Base-by-base conservation (phyloP, 2,797 vertebrate genomes). In the Tenualosa ilisha region DNA sequence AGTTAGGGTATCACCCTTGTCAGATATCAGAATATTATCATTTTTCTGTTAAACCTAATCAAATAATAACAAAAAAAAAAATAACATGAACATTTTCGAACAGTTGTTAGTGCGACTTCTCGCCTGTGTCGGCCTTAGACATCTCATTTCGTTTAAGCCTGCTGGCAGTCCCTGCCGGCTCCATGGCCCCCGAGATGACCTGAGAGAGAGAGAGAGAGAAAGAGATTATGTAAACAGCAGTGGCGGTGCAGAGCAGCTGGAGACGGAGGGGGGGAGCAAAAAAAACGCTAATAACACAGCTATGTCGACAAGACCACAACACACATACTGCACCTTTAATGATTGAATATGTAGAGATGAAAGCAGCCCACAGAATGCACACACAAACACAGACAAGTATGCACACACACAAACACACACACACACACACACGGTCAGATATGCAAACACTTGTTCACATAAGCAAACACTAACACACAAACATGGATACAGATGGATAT, bases 341-440 rank as follows among this genome's bases (percentile, higher is more conserved):
- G 31, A 9, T 40, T 75, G 68, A 75, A 72, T 72, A 37, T 72
- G 31, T 72, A 72, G 37, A 40, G 68, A 75, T 75, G 68, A 75
- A 75, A 75, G 37, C 4, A 12, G 31, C 31, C 31, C 68, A 40
- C 31, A 75, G 68, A 75, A 22, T 40, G 40, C 12, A 51, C 50
- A 59, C 26, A 84, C 22, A 31, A 31, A 31, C 31, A 31, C 31
- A 31, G 31, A 31, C 31, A 31, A 31, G 31, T 31, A 31, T 31
- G 31, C 31, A 20, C 84, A 85, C 9, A 6, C 54, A 49, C 8
- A 22, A 4, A 31, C 49, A 72, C 65, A 72, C 15, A 24, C 26
- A 31, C 3, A n/a, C 22, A n/a, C n/a, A 61, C 51, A 61, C 8
- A 24, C 22, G 1, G 2, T 8, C 22, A 61, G 20, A n/a, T 22